Evolutionary conservation across 2,113 vertebrate genomes (phyloP).

Genomic region (Formicarius rufipectus): DNA sequence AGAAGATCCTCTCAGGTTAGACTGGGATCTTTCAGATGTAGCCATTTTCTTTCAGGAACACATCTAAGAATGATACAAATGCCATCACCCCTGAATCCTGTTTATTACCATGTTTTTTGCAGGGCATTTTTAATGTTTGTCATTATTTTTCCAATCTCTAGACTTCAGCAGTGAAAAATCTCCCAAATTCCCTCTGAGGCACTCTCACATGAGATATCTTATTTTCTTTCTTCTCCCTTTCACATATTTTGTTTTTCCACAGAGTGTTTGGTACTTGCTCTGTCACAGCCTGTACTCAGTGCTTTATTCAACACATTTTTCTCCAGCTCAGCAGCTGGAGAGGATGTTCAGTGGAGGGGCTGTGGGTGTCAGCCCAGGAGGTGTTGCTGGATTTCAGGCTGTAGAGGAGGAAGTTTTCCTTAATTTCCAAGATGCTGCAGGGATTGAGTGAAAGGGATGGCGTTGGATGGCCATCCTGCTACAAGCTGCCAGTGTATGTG

Average conservation of each 20-base stretch:
- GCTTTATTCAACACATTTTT: neutral
- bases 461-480: neutral
- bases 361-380: neutral
- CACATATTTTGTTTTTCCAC: neutral
- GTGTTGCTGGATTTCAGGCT: neutral
- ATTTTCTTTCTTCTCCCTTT: neutral
- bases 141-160: neutral
- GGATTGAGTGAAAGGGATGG: neutral
- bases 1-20: neutral
- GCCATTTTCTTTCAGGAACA: neutral
- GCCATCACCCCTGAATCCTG: neutral
- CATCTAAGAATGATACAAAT: neutral
- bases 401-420: neutral
- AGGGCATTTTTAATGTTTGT: neutral
- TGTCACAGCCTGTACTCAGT: neutral
- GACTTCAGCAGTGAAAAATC: neutral
- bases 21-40: neutral
- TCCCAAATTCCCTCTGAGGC: neutral
- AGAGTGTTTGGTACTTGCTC: neutral
- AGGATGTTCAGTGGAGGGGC: neutral
- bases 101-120: neutral
- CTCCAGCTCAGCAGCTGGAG: neutral
- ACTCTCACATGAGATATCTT: neutral
- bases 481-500: too few relatives aligned
- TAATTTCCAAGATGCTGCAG: neutral